Conservation (phyloP, 2,113 vertebrate species). For the Cochlearius cochlearius region DNA sequence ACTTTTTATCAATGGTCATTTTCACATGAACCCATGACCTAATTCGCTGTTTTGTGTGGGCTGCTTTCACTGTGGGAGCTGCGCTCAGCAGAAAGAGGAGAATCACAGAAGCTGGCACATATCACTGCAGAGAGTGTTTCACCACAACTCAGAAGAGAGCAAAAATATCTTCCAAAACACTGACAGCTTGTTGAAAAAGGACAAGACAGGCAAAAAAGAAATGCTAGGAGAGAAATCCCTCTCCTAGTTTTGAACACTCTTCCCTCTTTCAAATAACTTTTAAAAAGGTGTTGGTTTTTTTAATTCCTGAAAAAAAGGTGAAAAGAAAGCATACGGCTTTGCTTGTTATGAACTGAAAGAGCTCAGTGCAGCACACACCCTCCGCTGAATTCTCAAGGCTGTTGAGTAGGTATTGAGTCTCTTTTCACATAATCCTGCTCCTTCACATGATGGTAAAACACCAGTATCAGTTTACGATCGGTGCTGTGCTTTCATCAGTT, state of each 20-base stretch:
- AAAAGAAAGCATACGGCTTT: background rate
- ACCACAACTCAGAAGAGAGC: background rate
- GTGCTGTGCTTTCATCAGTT: background rate
- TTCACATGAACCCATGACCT: background rate
- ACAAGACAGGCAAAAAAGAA: background rate
- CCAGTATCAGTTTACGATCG: background rate
- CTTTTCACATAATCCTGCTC: background rate
- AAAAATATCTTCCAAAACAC: background rate
- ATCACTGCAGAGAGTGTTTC: background rate
- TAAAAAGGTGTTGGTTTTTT: fast-evolving
- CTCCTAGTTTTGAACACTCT: background rate
- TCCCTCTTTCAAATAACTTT: background rate
- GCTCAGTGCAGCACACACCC: background rate
- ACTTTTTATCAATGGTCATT: background rate
- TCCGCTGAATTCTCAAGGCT: background rate
- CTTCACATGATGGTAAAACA: background rate
- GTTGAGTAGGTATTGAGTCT: background rate
- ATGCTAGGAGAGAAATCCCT: background rate
- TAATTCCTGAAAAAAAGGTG: background rate
- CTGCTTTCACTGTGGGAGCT: background rate
- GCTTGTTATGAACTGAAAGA: background rate
- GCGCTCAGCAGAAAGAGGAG: background rate
- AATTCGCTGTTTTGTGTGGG: background rate
- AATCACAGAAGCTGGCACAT: background rate
- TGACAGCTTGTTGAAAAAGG: background rate